Evolutionary conservation across 2,888 invertebrate species (phyloP).

Genomic region (Phyto melanocephala): DNA sequence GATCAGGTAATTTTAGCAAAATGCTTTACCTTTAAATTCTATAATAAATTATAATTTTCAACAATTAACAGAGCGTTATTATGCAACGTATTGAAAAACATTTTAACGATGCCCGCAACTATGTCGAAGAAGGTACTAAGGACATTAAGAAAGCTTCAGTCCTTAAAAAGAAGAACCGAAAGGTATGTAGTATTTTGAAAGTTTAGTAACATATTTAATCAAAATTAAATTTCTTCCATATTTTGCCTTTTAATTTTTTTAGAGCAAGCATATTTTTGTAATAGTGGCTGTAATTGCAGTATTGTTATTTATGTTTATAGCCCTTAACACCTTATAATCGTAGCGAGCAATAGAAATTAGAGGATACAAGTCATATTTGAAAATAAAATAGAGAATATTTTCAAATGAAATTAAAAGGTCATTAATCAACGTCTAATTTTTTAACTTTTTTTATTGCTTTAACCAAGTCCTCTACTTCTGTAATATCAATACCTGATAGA

Average conservation of each 20-base stretch:
- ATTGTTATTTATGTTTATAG: slow-evolving; percentile 45
- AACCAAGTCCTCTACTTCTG: no score
- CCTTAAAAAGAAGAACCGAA: neutral
- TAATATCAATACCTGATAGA: no score
- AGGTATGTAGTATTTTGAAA: neutral
- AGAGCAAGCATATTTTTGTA: slow-evolving; percentile 57
- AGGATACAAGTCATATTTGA: no score
- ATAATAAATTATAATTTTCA: neutral
- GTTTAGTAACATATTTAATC: no score
- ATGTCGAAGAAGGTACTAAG: neutral
- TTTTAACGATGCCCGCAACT: slow-evolving; percentile 39
- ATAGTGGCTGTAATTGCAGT: slow-evolving; percentile 39
- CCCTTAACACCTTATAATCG: neutral
- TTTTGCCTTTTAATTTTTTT: slow-evolving; percentile 40
- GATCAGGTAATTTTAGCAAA: slow-evolving; percentile 43
- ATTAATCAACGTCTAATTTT: no score
- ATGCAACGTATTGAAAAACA: slow-evolving; percentile 61
- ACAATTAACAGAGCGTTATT: slow-evolving; percentile 32
- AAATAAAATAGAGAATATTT: no score
- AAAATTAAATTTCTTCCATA: no score
- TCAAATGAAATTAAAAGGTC: no score
- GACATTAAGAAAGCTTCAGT: neutral
- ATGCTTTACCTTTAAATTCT: neutral
- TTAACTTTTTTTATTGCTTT: no score
- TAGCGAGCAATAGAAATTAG: neutral